Evolutionary conservation across 2,797 vertebrate species (phyloP).

Genomic region (Nannoperca obscura): DNA sequence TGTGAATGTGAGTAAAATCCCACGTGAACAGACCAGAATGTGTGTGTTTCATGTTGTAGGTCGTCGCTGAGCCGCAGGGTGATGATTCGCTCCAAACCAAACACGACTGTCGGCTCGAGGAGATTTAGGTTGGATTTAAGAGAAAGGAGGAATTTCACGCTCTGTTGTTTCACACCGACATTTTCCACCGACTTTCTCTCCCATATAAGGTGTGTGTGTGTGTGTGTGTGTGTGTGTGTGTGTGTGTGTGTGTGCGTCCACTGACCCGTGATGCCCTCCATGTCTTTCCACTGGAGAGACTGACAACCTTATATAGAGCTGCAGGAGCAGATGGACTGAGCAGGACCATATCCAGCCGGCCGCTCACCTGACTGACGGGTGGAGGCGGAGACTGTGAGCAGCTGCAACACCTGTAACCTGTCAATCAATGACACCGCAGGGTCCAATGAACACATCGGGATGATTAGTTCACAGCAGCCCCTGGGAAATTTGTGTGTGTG

Average conservation of each 20-base stretch:
- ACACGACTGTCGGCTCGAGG: constrained; percentile 23
- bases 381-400: not conserved
- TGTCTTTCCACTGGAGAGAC: constrained; percentile 38
- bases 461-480: not conserved
- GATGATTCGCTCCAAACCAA: constrained; percentile 48
- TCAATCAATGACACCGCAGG: not conserved
- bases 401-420: not conserved
- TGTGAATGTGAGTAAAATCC: constrained; percentile 13
- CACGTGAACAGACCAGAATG: not conserved
- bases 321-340: constrained; percentile 19
- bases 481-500: no score
- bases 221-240: constrained; percentile 46
- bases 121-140: constrained; percentile 60
- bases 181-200: constrained; percentile 62
- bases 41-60: not conserved
- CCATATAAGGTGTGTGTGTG: constrained; percentile 64
- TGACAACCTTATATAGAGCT: constrained; percentile 65
- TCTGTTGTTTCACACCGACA: constrained; percentile 50
- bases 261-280: constrained; percentile 48
- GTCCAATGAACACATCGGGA: not conserved
- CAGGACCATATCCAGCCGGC: not conserved
- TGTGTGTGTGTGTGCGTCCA: constrained; percentile 26
- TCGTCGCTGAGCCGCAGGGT: constrained; percentile 3
- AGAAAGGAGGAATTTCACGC: constrained; percentile 65
- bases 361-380: constrained; percentile 28